phyloP scores from a whole-genome alignment of 1,140 invertebrate genomes.

The Doryteuthis pealeii region DNA sequence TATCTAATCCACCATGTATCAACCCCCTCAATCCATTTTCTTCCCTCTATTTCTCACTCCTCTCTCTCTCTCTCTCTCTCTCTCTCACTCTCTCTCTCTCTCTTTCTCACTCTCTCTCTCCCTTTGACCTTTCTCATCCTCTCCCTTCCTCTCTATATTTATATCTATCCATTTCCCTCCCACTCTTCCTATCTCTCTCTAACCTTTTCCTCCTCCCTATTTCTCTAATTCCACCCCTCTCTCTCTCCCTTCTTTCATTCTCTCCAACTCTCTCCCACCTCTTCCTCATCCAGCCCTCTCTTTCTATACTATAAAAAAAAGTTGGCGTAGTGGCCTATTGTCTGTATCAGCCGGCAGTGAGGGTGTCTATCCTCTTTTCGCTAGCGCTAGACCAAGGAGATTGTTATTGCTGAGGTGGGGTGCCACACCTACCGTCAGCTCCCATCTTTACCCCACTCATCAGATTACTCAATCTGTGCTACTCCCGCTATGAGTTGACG shows the following conservation, averaged over 20 bases:
- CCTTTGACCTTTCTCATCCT: background rate
- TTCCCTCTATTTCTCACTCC: accelerated
- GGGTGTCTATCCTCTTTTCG: no score
- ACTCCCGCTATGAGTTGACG: no score
- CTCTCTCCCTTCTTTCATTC: background rate
- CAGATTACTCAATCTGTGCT: no score
- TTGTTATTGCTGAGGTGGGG: no score
- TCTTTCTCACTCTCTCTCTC: background rate
- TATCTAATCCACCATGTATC: background rate
- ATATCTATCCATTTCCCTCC: background rate
- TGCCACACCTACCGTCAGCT: no score
- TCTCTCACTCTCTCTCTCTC: background rate
- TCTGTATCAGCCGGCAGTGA: no score
- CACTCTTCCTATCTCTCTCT: background rate
- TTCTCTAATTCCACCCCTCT: background rate
- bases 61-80: background rate
- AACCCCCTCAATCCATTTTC: no score
- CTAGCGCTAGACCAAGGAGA: no score
- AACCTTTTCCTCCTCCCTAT: background rate
- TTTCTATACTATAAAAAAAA: no score
- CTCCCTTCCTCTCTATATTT: no score
- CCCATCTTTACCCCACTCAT: no score
- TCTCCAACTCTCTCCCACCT: background rate
- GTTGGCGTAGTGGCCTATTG: no score
- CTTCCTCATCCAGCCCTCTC: background rate